Conservation (phyloP, 2,888 invertebrate species). For the Oegoconia quadripuncta region DNA sequence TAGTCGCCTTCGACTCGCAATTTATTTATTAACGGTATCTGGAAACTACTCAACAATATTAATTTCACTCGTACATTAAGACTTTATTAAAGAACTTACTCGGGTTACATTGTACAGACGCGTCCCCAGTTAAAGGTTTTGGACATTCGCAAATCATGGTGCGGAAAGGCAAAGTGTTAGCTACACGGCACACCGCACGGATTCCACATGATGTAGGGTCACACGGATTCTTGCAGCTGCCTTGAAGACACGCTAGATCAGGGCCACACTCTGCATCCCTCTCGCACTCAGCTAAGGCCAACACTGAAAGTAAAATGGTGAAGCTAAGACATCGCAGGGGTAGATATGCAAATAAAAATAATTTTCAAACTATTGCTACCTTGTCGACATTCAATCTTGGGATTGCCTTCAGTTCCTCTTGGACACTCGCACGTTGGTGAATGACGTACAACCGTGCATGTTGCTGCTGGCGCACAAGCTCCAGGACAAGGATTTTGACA, state of each 20-base stretch:
- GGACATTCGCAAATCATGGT: constrained; percentile 94
- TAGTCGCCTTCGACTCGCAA: background rate
- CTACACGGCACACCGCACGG: constrained; percentile 90
- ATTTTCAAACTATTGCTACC: constrained; percentile 46
- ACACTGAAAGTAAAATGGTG: constrained; percentile 42
- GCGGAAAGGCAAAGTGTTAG: constrained; percentile 91
- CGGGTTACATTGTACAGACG: constrained; percentile 89
- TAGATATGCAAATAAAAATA: constrained; percentile 7
- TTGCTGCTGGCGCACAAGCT: constrained; percentile 87
- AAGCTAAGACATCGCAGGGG: too few relatives aligned
- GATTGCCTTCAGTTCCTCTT: constrained; percentile 89
- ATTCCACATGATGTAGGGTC: constrained; percentile 87
- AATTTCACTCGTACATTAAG: background rate
- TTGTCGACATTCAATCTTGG: constrained; percentile 81
- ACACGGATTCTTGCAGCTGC: constrained; percentile 90
- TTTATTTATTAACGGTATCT: background rate
- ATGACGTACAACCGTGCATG: constrained; percentile 88
- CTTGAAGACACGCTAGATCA: constrained; percentile 89
- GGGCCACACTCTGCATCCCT: constrained; percentile 92
- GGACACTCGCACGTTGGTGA: constrained; percentile 89
- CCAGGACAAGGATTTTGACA: constrained; percentile 93
- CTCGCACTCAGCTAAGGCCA: constrained; percentile 82
- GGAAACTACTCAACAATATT: background rate
- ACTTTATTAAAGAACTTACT: constrained; percentile 75
- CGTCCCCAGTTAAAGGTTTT: constrained; percentile 90